Evolutionary conservation across 2,888 invertebrate genomes (phyloP), one percentile per base, ranked within the genome.

Genomic region (Rhopalosiphum nymphaeae): DNA sequence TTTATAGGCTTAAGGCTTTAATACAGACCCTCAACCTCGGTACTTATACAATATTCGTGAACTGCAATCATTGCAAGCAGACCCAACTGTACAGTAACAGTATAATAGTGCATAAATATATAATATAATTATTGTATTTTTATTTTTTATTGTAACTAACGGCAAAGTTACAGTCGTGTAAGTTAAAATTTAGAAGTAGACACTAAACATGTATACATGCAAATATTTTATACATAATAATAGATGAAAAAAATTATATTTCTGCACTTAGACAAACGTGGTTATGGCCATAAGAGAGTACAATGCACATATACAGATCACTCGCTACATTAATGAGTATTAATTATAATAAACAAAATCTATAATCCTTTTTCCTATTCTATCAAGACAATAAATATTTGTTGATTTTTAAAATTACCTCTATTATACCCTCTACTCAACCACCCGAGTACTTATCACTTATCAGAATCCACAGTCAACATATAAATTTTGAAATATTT

Each of bases 21-120:
- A 42, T 67, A 91, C 16, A 61, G 36, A 61, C 61, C 91, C 86
- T 87, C 36, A 61, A n/a, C 49, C 61, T 92, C 21, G 36, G 5
- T 88, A 88, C 36, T 25, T 44, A 26, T 44, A 89, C 16, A 29
- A 46, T 91, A 56, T 46, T 67, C n/a, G 44, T 56, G 42, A 86
- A 78, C 36, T 36, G 42, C 42, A 91, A 42, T 91, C 42, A 13
- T 84, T 42, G 44, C 29, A 86, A 25, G 25, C 36, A 49, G 87
- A 67, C 87, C 53, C 87, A 26, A 87, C 61, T 57, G n/a, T 44
- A 29, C n/a, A 86, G 46, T 5, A 86, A 16, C 86, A 46, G 7
- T 16, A 86, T 29, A 86, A 86, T 29, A 29, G 16, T 36, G 78
- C 21, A 42, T 78, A 78, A 21, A 78, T 78, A 78, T 78, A 78